Evolutionary conservation across 2,888 invertebrate species (phyloP).

Genomic region (Acanthosepion esculentum): DNA sequence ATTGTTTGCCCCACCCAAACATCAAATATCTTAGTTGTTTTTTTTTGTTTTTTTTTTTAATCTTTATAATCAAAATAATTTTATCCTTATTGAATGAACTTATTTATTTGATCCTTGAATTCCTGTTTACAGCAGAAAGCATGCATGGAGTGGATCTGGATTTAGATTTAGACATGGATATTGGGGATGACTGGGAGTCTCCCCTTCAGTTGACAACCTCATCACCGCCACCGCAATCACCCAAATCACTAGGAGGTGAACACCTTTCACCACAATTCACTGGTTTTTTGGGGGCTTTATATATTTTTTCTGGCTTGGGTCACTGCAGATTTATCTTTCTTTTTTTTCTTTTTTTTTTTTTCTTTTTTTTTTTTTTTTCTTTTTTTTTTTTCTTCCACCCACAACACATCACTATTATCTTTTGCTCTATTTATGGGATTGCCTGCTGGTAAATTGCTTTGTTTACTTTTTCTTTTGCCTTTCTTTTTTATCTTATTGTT

Average conservation of each 20-base stretch:
- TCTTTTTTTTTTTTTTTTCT: not conserved
- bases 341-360: not conserved
- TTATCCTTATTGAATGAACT: not conserved
- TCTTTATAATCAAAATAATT: not conserved
- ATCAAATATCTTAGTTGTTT: not conserved
- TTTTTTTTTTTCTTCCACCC: not conserved
- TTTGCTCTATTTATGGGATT: not conserved
- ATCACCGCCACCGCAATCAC: not conserved
- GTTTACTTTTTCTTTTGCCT: not conserved
- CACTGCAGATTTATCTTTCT: slow-evolving; percentile 6
- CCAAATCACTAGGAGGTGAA: slow-evolving; percentile 34
- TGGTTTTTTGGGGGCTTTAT: not conserved
- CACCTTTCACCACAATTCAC: not conserved
- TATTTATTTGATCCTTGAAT: slow-evolving; percentile 43
- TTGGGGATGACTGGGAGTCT: slow-evolving; percentile 56
- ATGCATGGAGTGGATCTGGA: slow-evolving; percentile 62
- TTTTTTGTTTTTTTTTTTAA: slow-evolving; percentile 48
- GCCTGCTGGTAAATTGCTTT: not conserved
- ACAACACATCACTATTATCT: not conserved
- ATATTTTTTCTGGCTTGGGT: slow-evolving; percentile 37
- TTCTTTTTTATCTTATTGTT: not conserved
- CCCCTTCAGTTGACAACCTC: not conserved
- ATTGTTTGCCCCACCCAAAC: not conserved
- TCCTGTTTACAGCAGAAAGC: slow-evolving; percentile 62
- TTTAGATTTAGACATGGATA: slow-evolving; percentile 58